Base-by-base conservation (phyloP, 2,888 invertebrate species). In the Heteromurus nitidus region DNA sequence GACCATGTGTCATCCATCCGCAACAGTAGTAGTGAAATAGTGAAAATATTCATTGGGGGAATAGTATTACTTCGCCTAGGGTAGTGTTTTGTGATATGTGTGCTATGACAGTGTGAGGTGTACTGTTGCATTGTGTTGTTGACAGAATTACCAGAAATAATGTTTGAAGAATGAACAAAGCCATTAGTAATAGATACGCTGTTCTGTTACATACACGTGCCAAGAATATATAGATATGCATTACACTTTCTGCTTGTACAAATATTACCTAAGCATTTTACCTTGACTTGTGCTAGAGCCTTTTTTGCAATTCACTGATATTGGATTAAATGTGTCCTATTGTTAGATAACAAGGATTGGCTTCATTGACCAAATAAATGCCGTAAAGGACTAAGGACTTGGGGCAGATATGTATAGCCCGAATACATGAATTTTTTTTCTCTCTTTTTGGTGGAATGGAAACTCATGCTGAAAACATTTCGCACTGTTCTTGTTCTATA, bases 281-380 rank as follows among this genome's bases (percentile, higher is more conserved):
- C 65, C 65, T 65, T 65, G 65, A 65, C 42, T 22, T 65, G 31
- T 18, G 55, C 55, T 55, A 24, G n/a, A 64, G 36, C 62, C n/a
- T 60, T n/a, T 60, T 60, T 20, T 30, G 11, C 3, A 11, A 28
- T 42, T 36, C 44, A 50, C 36, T 65, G 53, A 65, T 42, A 50
- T 76, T 76, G 58, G 67, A 24, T 31, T 26, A 18, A 28, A 16
- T 69, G 22, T 13, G 18, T n/a, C n/a, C 26, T 50, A 65, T 70
- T 64, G 72, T 58, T 75, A 28, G 65, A 20, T 53, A 69, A 62
- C 65, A 69, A 62, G 77, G 75, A 79, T 86, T 83, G 83, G 80
- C 85, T 84, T 84, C 84, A 85, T 84, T 86, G 83, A 68, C 85
- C 84, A 85, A 85, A 85, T 73, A 82, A 58, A 62, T 58, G 55